A percentile compares a stretch with the other conserved stretches of the same genome.
Evolutionary conservation across 2,888 invertebrate genomes (phyloP).

Genomic region (Ochlodes sylvanus): DNA sequence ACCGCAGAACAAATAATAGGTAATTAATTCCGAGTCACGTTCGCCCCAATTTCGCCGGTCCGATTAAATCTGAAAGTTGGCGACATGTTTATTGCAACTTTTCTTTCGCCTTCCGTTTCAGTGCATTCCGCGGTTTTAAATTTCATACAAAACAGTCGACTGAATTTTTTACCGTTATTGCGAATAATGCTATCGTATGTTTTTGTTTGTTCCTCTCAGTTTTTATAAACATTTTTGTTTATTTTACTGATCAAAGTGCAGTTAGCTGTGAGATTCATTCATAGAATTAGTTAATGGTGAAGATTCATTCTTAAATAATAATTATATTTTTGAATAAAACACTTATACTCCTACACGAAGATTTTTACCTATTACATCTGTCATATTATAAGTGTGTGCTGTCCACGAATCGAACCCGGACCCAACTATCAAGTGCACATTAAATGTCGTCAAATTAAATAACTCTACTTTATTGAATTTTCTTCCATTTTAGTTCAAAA

Average conservation of each 20-base stretch:
- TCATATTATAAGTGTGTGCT: too few species aligned
- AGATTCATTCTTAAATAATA: too few species aligned
- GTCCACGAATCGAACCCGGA: too few species aligned
- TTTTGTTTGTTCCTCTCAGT: neutral
- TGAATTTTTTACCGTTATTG: neutral
- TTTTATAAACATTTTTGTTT: neutral
- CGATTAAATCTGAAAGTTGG: slow-evolving; percentile 18
- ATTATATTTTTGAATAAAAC: too few species aligned
- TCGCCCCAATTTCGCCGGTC: slow-evolving; percentile 21
- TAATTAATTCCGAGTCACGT: slow-evolving; percentile 26
- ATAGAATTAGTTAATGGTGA: too few species aligned
- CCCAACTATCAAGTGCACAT: too few species aligned
- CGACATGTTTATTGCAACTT: slow-evolving; percentile 14
- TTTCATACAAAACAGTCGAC: slow-evolving; percentile 10
- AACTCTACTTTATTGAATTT: too few species aligned
- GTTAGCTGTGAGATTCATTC: too few species aligned
- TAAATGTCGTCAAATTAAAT: too few species aligned
- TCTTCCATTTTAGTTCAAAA: too few species aligned
- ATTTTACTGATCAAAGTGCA: neutral
- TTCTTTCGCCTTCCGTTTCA: slow-evolving; percentile 6
- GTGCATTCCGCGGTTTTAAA: slow-evolving; percentile 12
- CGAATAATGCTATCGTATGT: neutral
- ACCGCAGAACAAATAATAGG: neutral
- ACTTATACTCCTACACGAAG: too few species aligned
- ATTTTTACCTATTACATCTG: too few species aligned